Evolutionary conservation across 2,888 invertebrate genomes (phyloP), one percentile per base, ranked within the genome.

Genomic region (Rhagium mordax): DNA sequence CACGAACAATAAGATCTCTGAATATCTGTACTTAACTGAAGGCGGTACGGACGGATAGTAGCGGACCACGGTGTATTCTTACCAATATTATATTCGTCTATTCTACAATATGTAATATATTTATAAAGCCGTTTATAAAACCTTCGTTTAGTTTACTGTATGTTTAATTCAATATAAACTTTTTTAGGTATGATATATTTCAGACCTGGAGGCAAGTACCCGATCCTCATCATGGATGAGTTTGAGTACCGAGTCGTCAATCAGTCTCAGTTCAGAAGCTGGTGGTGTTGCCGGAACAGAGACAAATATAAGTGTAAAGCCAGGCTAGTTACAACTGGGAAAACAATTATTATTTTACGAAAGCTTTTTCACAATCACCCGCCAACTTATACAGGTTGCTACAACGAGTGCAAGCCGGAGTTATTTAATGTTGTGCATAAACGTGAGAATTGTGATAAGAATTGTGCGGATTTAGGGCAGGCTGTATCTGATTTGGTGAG

Each of bases 261-360:
- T 8, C 47, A 21, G n/a, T 48, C 21, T 15, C 47, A 49, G 15
- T n/a, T 20, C 8, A 48, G 27, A 18, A 65, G 10, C 49, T 20
- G 24, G 27, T 65, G 65, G 65, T 65, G 65, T 15, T 65, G 65
- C 21, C 24, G 24, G 8, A 21, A 48, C 7, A 65, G 49, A 16
- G 65, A 65, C 21, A 65, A 65, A 49, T 48, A 48, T n/a, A 20
- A 65, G 7, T 65, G 65, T 67, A 82, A 80, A 74, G 78, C 81
- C 7, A 76, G 83, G 1, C n/a, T 80, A 18, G 71, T 72, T 1
- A 76, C 78, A 13, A 66, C 61, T 29, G 70, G 66, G 7, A 62
- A 68, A 51, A 75, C 70, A 53, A 71, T 80, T 51, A 71, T 80
- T 51, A 51, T 51, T n/a, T 41, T 41, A 13, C 41, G 10, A n/a